Conservation (phyloP, 2,797 vertebrate species). For the Huso huso region DNA sequence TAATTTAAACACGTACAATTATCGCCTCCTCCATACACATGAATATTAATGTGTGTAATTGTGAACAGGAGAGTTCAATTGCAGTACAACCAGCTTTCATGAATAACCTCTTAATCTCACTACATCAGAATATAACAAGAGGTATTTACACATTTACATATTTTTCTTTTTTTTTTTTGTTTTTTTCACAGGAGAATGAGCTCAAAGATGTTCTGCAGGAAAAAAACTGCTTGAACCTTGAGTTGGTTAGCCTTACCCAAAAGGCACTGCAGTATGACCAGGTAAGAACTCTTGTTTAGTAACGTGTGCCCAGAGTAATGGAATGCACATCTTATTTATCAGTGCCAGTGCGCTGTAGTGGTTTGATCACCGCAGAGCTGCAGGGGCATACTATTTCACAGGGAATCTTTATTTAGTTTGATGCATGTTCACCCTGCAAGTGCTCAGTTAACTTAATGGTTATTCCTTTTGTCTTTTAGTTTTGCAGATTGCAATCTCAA, state of each 20-base stretch:
- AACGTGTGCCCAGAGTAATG: constrained; percentile 8
- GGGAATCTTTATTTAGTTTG: neutral
- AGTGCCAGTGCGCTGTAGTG: no score
- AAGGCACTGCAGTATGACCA: constrained; percentile 60
- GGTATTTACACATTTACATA: neutral
- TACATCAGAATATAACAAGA: no score
- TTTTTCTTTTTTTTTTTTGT: constrained; percentile 13
- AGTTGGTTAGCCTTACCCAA: constrained; percentile 48
- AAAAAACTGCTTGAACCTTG: constrained; percentile 61
- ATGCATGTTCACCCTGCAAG: no score
- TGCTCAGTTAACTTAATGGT: no score
- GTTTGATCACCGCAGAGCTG: neutral
- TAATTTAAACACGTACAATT: no score
- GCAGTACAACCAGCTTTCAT: no score
- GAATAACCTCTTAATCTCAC: no score
- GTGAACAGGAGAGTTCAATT: no score
- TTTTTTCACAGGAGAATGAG: constrained; percentile 66
- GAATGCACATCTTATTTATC: neutral
- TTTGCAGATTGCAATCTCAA: no score
- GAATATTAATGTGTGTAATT: no score
- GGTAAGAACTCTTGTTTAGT: constrained; percentile 53
- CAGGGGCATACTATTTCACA: neutral
- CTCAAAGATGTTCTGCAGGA: constrained; percentile 68
- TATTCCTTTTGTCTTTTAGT: no score
- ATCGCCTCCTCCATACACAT: no score